A percentile compares a stretch with the other conserved stretches of the same genome.
Conservation (phyloP, 1,140 invertebrate genomes). For the Heliconius congener region DNA sequence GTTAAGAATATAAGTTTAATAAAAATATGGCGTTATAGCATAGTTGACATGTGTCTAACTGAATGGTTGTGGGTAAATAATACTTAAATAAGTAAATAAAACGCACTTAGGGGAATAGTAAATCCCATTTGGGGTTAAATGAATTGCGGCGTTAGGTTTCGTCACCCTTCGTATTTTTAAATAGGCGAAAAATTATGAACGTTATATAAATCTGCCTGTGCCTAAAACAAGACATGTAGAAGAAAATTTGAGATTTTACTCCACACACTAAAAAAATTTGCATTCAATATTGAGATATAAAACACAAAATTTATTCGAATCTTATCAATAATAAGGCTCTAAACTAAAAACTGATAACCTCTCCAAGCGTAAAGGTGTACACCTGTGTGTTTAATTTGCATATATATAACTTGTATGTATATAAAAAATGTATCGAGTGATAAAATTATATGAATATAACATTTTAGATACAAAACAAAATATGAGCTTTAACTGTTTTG, state of each 20-base stretch:
- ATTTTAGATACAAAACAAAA: conserved; percentile 21
- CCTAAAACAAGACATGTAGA: background rate
- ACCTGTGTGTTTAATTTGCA: background rate
- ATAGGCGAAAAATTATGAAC: background rate
- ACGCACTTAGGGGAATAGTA: background rate
- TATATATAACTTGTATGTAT: background rate
- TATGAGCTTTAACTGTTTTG: conserved; percentile 45
- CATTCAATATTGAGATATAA: background rate
- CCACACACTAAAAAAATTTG: background rate
- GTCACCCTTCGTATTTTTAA: background rate
- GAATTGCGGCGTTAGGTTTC: background rate
- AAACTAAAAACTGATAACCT: background rate
- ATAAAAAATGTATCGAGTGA: background rate
- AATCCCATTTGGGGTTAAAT: background rate
- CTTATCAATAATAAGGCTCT: conserved; percentile 1
- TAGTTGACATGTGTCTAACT: background rate
- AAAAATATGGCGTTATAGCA: background rate
- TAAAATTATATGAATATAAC: conserved; percentile 4
- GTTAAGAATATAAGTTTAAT: background rate
- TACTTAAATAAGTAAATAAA: background rate
- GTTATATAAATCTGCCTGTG: background rate
- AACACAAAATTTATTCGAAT: background rate
- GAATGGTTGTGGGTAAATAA: background rate
- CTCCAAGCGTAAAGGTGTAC: background rate
- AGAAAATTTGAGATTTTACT: background rate